Percentiles rank a stretch among this genome's conserved stretches.
These are phyloP conservation scores for Hiodon tergisus DNA, from an alignment of 2,113 vertebrate species.

Conservation along the genomic window DNA sequence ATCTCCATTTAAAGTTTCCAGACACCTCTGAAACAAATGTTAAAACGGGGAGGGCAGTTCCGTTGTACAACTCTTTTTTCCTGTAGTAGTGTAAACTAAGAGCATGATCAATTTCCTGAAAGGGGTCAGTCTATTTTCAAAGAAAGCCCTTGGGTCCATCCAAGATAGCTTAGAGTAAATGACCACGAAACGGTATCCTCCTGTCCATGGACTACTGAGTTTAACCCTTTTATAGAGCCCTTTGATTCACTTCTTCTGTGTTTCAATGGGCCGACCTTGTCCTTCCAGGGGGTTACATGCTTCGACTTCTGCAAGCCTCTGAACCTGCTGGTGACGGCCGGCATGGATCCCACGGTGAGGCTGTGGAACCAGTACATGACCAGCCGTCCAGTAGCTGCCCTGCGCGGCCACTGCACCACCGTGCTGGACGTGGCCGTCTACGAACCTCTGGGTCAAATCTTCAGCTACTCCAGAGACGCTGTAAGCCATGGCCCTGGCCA, in stretches of 20 bases:
- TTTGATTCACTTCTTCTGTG: conserved; percentile 8
- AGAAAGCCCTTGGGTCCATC: no score
- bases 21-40: conserved; percentile 4
- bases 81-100: no score
- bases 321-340: conserved; percentile 42
- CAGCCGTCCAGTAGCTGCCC: conserved; percentile 29
- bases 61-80: neutral
- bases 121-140: no score
- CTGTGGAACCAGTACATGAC: conserved; percentile 46
- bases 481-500: conserved; percentile 28
- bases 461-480: conserved; percentile 52
- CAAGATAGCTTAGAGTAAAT: neutral
- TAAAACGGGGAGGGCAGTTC: neutral
- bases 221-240: neutral
- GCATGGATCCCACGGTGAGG: conserved; percentile 26
- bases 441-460: conserved; percentile 34
- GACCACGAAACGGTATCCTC: neutral
- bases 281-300: conserved; percentile 33
- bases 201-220: neutral
- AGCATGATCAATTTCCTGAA: no score
- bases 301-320: conserved; percentile 48
- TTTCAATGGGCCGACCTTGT: neutral
- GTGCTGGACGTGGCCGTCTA: conserved; percentile 41
- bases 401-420: conserved; percentile 40
- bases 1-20: neutral